Evolutionary conservation across 2,797 vertebrate species (phyloP), one percentile per base, ranked within the genome.

Genomic region (Xyrichtys novacula): DNA sequence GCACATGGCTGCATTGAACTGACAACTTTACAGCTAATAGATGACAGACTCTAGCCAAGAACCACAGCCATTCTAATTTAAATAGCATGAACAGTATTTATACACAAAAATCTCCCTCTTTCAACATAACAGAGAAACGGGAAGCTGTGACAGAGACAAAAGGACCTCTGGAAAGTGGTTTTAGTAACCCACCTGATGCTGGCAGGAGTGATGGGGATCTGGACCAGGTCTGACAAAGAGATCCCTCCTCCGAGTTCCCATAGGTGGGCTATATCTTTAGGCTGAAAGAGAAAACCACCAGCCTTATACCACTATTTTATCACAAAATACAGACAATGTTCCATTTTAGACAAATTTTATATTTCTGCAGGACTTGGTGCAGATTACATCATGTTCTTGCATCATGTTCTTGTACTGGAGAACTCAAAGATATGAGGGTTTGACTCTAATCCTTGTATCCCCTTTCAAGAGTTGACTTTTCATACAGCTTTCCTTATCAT

Each of bases 191-290:
- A 98, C 98, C 92, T 89, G 82, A 97, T 60, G 53, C 89, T 95
- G 57, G 89, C 85, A 71, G 87, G 81, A 34, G 94, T 96, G 73
- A 98, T 94, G 20, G 97, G 96, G 79, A 98, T 94, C 83, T 92
- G 93, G 73, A 96, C 92, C 56, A 99, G 94, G 80, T 98, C 97
- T 85, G 95, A 88, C 55, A 99, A 90, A 4, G 95, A 98, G 1
- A 93, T 96, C 63, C 98, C 98, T 78, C 96, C 96, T 74, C 97
- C 98, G 54, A 99, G 90, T 84, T 99, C 98, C 98, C 97, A 99
- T 74, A 99, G 91, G 79, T 99, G 96, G 80, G 96, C 96, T 65
- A 97, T 91, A 81, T 98, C 95, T 92, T 98, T 99, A 52, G 96
- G 95, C 97, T 99, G 84, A 58, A 65, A 56, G n/a, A 46, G 6